These are phyloP conservation scores for Orchesella cincta DNA, from an alignment of 1,140 invertebrate genomes.

Conservation along the genomic window DNA sequence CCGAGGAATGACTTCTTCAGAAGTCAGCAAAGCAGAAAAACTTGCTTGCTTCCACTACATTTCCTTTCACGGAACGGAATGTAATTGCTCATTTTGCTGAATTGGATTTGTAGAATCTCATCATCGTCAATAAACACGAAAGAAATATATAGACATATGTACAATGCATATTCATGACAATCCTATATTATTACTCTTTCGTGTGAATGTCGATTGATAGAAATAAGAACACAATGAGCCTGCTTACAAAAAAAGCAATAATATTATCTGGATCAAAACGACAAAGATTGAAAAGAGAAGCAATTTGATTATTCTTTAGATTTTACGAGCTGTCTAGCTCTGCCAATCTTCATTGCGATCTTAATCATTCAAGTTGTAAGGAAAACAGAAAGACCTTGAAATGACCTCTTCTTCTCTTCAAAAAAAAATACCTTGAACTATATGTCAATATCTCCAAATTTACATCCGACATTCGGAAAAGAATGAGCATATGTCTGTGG, in stretches of 20 bases:
- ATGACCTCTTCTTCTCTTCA: background rate
- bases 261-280: background rate
- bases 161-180: background rate
- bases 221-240: background rate
- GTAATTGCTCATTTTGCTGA: no score
- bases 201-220: background rate
- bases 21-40: no score
- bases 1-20: no score
- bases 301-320: background rate
- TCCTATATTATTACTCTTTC: background rate
- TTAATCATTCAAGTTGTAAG: slow-evolving; percentile 11
- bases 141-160: background rate
- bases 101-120: no score
- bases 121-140: background rate
- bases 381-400: background rate
- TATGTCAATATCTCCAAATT: background rate
- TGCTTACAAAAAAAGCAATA: background rate
- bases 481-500: background rate
- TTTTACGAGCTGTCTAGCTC: background rate
- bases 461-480: background rate
- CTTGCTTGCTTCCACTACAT: no score
- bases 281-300: background rate
- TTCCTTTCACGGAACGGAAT: no score
- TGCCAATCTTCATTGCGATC: slow-evolving; percentile 20
- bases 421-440: no score